Conservation (phyloP, 2,888 invertebrate genomes). For the Acrobasis repandana region DNA sequence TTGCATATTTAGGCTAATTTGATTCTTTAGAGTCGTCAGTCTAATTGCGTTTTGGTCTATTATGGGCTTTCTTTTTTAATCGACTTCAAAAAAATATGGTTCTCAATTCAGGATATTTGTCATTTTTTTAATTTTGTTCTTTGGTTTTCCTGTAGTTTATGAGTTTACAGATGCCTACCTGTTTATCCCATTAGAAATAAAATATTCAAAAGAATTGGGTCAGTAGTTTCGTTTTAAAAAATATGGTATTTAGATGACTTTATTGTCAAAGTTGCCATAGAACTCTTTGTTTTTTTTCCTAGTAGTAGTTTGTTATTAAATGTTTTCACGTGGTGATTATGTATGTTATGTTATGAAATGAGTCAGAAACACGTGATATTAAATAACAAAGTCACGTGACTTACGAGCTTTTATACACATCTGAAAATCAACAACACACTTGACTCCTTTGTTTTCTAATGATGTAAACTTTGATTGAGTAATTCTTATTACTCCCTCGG, state of each 20-base stretch:
- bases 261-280: no score
- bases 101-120: background rate
- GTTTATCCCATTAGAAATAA: no score
- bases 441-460: background rate
- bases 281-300: no score
- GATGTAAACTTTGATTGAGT: background rate
- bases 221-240: no score
- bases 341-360: conserved; percentile 19
- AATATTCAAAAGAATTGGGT: no score
- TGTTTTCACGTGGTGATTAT: conserved; percentile 10
- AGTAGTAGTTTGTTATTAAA: background rate
- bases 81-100: background rate
- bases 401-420: conserved; percentile 21
- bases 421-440: conserved; percentile 11
- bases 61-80: conserved; percentile 10
- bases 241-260: no score
- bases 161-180: no score
- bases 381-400: conserved; percentile 18
- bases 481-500: background rate
- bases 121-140: background rate
- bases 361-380: conserved; percentile 21
- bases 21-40: conserved; percentile 18
- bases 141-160: no score
- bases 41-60: conserved; percentile 17
- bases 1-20: conserved; percentile 22